Evolutionary conservation across 2,797 vertebrate genomes (phyloP), one percentile per base, ranked within the genome.

Genomic region (Sebastes glaucus): DNA sequence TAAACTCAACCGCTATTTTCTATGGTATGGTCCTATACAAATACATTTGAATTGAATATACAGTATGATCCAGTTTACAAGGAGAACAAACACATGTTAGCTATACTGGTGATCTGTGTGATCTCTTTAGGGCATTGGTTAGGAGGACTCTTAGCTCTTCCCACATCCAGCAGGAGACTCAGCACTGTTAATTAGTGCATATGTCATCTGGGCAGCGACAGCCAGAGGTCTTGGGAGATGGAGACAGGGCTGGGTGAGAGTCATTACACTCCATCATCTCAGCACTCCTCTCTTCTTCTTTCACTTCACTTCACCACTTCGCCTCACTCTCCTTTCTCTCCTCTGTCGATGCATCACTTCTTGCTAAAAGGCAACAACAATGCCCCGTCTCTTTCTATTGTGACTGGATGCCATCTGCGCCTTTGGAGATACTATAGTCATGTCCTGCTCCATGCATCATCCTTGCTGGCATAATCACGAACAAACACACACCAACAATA

Each of bases 231-330:
- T 87, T 90, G 71, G 84, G 89, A 94, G 92, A 90, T 89, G 77
- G 82, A 91, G 83, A 89, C 81, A 62, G 80, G 90, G 75, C 78
- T 87, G 77, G 81, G 82, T 78, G 77, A 90, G 88, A 94, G 85
- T 91, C 92, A 93, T 94, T 91, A 92, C 85, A 91, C 92, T 94
- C 87, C 83, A 91, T 94, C 93, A 91, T 92, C 83, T 88, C 85
- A 82, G 80, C 87, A 68, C 89, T 83, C 63, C 68, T 80, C 77
- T 82, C 67, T 84, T 85, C 71, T 82, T 78, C 62, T 90, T 89
- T 92, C 71, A 79, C 81, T 82, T 87, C 67, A 80, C 74, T 82
- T 84, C 86, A 75, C 87, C 74, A 81, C 85, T 67, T 74, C 23
- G 35, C 70, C 89, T 80, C 83, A 65, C 63, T 76, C 83, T 88